phyloP scores from a whole-genome alignment of 2,888 invertebrate species.

The Synanthedon vespiformis region DNA sequence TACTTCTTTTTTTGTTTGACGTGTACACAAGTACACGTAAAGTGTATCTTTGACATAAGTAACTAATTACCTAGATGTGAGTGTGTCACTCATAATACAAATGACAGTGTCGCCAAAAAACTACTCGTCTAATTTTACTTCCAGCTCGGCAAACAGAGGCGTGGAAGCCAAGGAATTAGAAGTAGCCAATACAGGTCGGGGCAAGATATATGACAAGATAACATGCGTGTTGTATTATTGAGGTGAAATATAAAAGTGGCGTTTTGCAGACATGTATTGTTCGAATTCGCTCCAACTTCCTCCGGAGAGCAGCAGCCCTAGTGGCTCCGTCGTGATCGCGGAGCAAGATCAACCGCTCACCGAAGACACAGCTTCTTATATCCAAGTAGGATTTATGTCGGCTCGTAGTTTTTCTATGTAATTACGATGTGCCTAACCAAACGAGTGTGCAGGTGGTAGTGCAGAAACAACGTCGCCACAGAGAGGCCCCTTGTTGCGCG shows the following conservation, averaged over 20 bases:
- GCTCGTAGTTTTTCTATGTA: conserved; percentile 7
- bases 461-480: conserved; percentile 15
- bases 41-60: background rate
- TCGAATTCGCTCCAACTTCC: conserved; percentile 1
- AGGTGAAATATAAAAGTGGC: background rate
- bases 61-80: background rate
- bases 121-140: too few relatives aligned
- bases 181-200: conserved; percentile 12
- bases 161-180: conserved; percentile 29
- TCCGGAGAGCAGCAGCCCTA: conserved; percentile 10
- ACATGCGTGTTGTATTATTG: background rate
- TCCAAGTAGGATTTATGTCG: conserved; percentile 19
- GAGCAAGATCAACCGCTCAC: conserved; percentile 3
- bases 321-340: conserved; percentile 5
- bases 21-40: too few relatives aligned
- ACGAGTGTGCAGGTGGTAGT: conserved; percentile 11
- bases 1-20: too few relatives aligned
- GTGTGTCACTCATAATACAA: conserved; percentile 5
- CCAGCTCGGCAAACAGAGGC: conserved; percentile 10
- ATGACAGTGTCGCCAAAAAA: too few relatives aligned
- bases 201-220: background rate
- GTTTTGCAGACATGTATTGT: conserved; percentile 2
- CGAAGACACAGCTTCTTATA: conserved; percentile 23
- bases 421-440: background rate
- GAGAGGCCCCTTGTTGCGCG: conserved; percentile 7